A percentile compares a stretch with the other conserved stretches of the same genome.
Conservation (phyloP, 2,797 vertebrate genomes). For the Helarctos malayanus region DNA sequence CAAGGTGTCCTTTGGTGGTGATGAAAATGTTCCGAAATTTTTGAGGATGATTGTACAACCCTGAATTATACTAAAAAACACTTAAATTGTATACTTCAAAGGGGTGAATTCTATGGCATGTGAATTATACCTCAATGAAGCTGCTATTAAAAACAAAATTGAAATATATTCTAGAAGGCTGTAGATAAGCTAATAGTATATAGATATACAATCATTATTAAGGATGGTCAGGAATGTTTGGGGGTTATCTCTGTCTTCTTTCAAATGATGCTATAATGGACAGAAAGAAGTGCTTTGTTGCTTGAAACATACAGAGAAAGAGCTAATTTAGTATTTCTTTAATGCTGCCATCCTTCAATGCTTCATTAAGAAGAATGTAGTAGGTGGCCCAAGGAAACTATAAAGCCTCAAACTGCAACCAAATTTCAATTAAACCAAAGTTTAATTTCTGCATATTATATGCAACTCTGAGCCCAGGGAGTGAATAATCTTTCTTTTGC, state of each 20-base stretch:
- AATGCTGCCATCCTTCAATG: slow-evolving; percentile 45
- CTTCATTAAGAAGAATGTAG: slow-evolving; percentile 69
- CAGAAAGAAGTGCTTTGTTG: slow-evolving; percentile 30
- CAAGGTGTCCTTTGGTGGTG: neutral
- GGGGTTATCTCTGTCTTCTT: neutral
- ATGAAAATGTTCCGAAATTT: slow-evolving; percentile 2
- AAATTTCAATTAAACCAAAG: slow-evolving; percentile 79
- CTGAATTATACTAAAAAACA: neutral
- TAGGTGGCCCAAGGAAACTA: slow-evolving; percentile 71
- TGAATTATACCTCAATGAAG: neutral
- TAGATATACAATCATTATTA: neutral
- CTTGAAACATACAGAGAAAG: slow-evolving; percentile 24
- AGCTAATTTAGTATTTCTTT: slow-evolving; percentile 54
- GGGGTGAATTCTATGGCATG: neutral
- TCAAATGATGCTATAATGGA: neutral
- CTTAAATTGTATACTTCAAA: neutral
- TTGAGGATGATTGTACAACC: neutral
- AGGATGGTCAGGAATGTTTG: neutral
- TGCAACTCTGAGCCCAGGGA: slow-evolving; percentile 62
- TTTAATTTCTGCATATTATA: slow-evolving; percentile 77
- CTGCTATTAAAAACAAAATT: slow-evolving; percentile 34
- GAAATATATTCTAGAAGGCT: slow-evolving; percentile 45
- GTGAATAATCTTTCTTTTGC: slow-evolving; percentile 67
- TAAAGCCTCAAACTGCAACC: slow-evolving; percentile 70
- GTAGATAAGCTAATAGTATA: neutral